Conservation (phyloP, 2,113 vertebrate genomes). For the Mesocricetus auratus region DNA sequence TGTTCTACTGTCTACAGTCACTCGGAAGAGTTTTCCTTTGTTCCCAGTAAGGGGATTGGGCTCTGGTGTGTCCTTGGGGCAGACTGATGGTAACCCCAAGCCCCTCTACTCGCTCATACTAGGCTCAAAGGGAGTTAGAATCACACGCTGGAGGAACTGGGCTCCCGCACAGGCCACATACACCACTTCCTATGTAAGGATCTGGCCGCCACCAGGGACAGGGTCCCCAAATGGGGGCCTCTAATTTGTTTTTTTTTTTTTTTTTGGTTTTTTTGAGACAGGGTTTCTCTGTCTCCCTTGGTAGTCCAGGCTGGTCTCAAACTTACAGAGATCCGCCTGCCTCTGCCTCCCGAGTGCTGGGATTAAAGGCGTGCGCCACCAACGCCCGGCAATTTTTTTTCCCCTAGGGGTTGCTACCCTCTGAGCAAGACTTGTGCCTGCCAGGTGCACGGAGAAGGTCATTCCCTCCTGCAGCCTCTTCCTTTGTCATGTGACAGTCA, state of each 20-base stretch:
- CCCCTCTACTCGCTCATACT: neutral
- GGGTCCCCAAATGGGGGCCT: neutral
- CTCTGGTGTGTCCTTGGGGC: neutral
- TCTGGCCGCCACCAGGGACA: rapidly evolving
- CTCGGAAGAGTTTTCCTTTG: neutral
- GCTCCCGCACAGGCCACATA: rapidly evolving
- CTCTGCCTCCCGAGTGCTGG: too few relatives aligned
- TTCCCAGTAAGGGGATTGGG: neutral
- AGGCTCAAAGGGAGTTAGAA: neutral
- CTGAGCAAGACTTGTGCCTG: rapidly evolving
- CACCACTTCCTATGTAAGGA: neutral
- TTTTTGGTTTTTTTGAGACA: too few relatives aligned
- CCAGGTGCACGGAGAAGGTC: neutral
- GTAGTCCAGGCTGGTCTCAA: too few relatives aligned
- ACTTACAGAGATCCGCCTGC: too few relatives aligned
- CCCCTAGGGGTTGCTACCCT: neutral
- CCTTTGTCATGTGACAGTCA: neutral
- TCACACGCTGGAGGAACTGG: rapidly evolving
- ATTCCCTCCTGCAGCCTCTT: neutral
- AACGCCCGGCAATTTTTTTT: too few relatives aligned
- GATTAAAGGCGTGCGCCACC: too few relatives aligned
- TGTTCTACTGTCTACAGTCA: neutral
- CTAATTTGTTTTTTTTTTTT: too few relatives aligned
- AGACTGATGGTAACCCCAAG: slow-evolving; percentile 12
- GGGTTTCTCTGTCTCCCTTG: too few relatives aligned